Base-by-base conservation (phyloP, 2,888 invertebrate species). In the Drosophila paramelanica region DNA sequence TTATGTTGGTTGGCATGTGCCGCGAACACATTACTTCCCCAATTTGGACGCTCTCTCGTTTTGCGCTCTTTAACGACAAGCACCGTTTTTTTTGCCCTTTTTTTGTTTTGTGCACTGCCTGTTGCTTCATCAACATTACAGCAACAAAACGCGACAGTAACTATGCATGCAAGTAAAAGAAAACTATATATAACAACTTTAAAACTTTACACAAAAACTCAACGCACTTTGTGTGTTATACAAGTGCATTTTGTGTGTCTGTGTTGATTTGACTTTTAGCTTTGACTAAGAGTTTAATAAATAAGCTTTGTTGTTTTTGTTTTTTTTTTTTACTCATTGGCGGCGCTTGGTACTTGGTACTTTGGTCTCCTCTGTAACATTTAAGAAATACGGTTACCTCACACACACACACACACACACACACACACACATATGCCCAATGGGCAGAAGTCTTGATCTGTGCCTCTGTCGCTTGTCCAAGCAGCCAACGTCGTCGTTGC, bases 391-490 rank as follows among this genome's bases (percentile, higher is more conserved):
- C 69, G 65, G 23, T 50, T 73, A 65, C 41, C 57, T 20, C 47
- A 47, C 61, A 46, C 14, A 51, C 31, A 38, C 23, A 10, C 13
- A 43, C n/a, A 31, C 3, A 53, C 13, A 67, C 8, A 55, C 13
- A 57, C 14, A 49, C 11, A 27, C 23, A 43, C n/a, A 42, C 10
- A 50, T 36, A 59, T 76, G 55, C 68, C 73, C 76, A 72, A 46
- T 69, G 76, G 76, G 73, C 76, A 76, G 43, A 75, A 76, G 75
- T 76, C 76, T 76, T 76, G 76, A 76, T 76, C 75, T 74, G 57
- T 65, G 56, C 39, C 73, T 69, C 61, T 64, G 66, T 58, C 51
- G 61, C 68, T 75, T 74, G 75, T 75, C 45, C 51, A 76, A 76
- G 74, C 58, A 64, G 42, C 36, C 38, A 52, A 20, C 39, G 55